phyloP scores from a whole-genome alignment of 2,888 invertebrate genomes.

The Athripsodes cinereus region DNA sequence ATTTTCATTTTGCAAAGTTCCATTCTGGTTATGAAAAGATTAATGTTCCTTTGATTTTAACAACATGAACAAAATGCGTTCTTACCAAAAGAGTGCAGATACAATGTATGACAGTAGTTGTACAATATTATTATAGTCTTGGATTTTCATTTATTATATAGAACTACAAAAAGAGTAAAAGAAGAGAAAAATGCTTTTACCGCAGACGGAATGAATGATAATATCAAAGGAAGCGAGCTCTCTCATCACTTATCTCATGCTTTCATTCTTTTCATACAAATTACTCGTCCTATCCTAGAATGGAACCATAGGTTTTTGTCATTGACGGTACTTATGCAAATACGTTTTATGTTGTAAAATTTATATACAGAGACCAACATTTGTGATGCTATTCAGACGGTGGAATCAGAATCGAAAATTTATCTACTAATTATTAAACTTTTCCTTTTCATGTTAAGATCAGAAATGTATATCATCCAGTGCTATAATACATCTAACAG shows the following conservation, averaged over 20 bases:
- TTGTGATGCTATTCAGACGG: no score
- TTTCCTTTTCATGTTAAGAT: no score
- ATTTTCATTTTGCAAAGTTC: no score
- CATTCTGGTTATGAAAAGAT: no score
- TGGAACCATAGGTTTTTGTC: conserved; percentile 22
- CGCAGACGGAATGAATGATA: conserved; percentile 17
- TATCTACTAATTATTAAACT: no score
- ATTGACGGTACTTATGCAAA: conserved; percentile 19
- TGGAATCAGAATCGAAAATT: no score
- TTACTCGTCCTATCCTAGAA: conserved; percentile 24
- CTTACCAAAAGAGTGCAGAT: no score
- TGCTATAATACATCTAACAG: no score
- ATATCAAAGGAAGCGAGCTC: conserved; percentile 24
- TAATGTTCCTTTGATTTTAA: no score
- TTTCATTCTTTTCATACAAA: conserved; percentile 27
- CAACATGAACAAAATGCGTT: no score
- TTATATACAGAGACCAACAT: conserved; percentile 5
- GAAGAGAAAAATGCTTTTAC: conserved; percentile 24
- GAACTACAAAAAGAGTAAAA: conserved; percentile 23
- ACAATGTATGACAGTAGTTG: no score
- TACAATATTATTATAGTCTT: conserved; percentile 15
- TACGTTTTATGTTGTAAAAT: conserved; percentile 9
- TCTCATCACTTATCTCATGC: conserved; percentile 26
- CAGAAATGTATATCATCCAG: no score
- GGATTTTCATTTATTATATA: conserved; percentile 23